Conservation (phyloP, 2,113 vertebrate genomes). For the Equus przewalskii region DNA sequence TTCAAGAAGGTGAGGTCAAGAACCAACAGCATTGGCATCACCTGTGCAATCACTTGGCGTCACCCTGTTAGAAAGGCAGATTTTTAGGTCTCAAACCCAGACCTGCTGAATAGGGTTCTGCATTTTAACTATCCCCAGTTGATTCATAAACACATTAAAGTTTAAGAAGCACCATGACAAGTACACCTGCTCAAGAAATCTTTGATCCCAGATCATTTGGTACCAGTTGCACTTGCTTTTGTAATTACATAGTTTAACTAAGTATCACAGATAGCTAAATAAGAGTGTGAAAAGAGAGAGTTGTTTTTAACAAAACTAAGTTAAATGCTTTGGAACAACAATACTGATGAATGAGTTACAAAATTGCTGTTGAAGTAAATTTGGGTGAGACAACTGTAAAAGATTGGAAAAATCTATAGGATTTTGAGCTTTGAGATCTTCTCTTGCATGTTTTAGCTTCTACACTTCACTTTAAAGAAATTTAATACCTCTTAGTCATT, state of each 20-base stretch:
- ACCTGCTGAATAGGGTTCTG: background rate
- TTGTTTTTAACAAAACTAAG: slow-evolving; percentile 1
- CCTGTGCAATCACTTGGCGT: background rate
- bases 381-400: background rate
- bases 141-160: background rate
- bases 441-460: background rate
- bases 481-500: background rate
- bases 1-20: background rate
- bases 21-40: background rate
- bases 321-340: background rate
- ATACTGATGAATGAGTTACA: background rate
- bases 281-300: background rate
- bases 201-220: background rate
- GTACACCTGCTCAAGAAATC: background rate
- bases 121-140: background rate
- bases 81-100: background rate
- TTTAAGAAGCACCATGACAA: background rate
- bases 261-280: background rate
- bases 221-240: background rate
- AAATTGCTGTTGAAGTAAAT: background rate
- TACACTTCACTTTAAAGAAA: background rate
- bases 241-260: background rate
- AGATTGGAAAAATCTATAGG: background rate
- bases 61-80: background rate
- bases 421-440: background rate